Evolutionary conservation across 2,113 vertebrate species (phyloP).

Genomic region (Sinocyclocheilus anophthalmus): DNA sequence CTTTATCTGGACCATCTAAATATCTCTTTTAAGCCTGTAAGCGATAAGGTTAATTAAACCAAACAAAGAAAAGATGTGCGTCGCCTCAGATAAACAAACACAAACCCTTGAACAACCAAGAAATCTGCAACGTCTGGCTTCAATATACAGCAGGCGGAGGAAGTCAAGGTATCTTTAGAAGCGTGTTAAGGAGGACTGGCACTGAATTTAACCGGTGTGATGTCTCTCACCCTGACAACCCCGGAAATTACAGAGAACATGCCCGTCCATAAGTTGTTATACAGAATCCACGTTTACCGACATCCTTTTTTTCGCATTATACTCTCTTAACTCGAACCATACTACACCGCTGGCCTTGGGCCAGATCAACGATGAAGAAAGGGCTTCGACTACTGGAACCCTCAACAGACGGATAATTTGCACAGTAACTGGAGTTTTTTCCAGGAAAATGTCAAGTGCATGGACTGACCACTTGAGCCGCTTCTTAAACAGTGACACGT

Average conservation of each 20-base stretch:
- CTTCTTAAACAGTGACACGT: constrained; percentile 21
- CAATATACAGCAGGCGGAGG: constrained; percentile 39
- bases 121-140: constrained; percentile 39
- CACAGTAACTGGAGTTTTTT: constrained; percentile 24
- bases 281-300: constrained; percentile 53
- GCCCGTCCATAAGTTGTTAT: constrained; percentile 59
- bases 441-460: constrained; percentile 25
- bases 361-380: constrained; percentile 57
- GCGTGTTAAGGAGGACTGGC: constrained; percentile 18
- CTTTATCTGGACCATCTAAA: constrained; percentile 54
- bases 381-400: constrained; percentile 43
- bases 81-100: constrained; percentile 32
- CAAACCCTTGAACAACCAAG: background rate
- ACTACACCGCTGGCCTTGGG: constrained; percentile 54
- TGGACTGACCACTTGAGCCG: background rate
- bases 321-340: constrained; percentile 69
- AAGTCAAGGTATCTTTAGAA: constrained; percentile 49
- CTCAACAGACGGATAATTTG: constrained; percentile 48
- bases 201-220: constrained; percentile 44
- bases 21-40: constrained; percentile 36
- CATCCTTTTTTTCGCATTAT: constrained; percentile 52
- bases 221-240: constrained; percentile 61
- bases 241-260: constrained; percentile 65
- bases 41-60: constrained; percentile 45
- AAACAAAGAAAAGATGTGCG: constrained; percentile 48